These are phyloP conservation scores for Myrmecobius fasciatus DNA, from an alignment of 2,113 vertebrate genomes.

Conservation along the genomic window DNA sequence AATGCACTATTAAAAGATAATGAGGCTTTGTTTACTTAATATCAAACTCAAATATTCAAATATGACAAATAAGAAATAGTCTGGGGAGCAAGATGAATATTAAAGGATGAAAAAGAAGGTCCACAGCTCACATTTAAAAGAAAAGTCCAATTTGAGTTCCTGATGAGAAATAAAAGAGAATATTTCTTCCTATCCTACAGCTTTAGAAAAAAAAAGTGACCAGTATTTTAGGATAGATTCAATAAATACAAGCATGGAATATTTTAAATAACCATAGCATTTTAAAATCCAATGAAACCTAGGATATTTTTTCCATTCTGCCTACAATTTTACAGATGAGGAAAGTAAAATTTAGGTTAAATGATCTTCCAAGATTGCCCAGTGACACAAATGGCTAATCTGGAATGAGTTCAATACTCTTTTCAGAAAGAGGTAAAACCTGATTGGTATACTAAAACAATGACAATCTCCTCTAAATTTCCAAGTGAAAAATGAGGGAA, in stretches of 20 bases:
- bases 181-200: conserved; percentile 6
- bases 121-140: conserved; percentile 6
- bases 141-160: conserved; percentile 49
- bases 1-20: conserved; percentile 55
- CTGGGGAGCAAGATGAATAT: background rate
- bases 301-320: background rate
- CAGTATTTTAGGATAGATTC: background rate
- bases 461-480: background rate
- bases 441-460: background rate
- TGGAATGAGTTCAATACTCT: background rate
- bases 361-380: background rate
- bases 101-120: conserved; percentile 37
- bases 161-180: background rate
- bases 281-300: background rate
- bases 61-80: conserved; percentile 54
- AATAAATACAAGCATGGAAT: background rate
- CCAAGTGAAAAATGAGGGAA: background rate
- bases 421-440: background rate
- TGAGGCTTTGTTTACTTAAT: conserved; percentile 53
- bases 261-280: background rate
- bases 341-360: background rate
- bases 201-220: conserved; percentile 43
- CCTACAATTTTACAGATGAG: background rate
- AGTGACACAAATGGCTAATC: background rate
- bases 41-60: conserved; percentile 32